These are phyloP conservation scores for Myotis planiceps DNA, from an alignment of 2,797 vertebrate species.

Conservation along the genomic window DNA sequence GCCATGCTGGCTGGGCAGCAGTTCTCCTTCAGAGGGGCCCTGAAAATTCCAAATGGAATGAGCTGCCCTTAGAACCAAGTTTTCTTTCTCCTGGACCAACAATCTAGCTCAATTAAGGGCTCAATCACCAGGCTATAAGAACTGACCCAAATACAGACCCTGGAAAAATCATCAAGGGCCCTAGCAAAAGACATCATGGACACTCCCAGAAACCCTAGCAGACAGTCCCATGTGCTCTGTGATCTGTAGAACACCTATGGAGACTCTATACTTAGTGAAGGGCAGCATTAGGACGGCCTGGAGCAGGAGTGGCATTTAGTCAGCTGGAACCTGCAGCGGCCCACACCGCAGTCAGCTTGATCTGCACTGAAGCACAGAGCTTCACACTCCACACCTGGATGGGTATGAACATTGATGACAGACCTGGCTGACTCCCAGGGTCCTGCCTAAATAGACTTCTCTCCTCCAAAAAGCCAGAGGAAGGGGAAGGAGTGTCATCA, in stretches of 20 bases:
- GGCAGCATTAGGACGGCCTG: not conserved
- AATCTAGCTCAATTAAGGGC: not conserved
- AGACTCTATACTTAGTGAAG: not conserved
- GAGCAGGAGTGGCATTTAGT: conserved; percentile 53
- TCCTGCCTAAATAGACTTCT: not conserved
- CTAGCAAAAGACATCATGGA: not conserved
- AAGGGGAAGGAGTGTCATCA: not conserved
- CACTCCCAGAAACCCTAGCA: not conserved
- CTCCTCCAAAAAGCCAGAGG: not conserved
- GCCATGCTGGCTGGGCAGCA: too few relatives aligned
- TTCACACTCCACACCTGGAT: not conserved
- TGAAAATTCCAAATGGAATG: not conserved
- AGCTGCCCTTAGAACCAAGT: not conserved
- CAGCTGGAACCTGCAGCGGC: not conserved
- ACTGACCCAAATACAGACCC: not conserved
- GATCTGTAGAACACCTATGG: not conserved
- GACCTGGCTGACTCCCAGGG: not conserved
- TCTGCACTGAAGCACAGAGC: conserved; percentile 29
- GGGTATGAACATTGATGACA: conserved; percentile 13
- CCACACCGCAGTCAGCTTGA: conserved; percentile 6
- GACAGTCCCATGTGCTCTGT: not conserved
- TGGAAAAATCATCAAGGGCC: not conserved
- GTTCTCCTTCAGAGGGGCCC: not conserved
- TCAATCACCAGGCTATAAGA: not conserved
- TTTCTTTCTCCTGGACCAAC: not conserved